Conservation (phyloP, 2,113 vertebrate species). For the Parus major region DNA sequence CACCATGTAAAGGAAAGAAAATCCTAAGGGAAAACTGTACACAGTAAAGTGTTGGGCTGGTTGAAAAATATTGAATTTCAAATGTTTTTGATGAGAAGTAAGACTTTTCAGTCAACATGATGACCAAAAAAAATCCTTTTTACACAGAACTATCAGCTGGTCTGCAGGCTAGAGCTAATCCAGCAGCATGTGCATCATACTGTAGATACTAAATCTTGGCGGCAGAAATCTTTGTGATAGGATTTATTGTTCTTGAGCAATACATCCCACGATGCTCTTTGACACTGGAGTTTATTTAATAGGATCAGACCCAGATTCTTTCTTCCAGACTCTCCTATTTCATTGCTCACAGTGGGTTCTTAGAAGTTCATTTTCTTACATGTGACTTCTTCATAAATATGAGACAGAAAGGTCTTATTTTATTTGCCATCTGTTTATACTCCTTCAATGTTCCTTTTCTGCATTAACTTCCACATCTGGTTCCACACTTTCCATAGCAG, state of each 20-base stretch:
- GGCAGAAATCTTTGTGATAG: not conserved
- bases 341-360: constrained; percentile 54
- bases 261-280: constrained; percentile 25
- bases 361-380: constrained; percentile 58
- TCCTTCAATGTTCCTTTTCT: constrained; percentile 10
- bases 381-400: constrained; percentile 52
- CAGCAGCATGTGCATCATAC: not conserved
- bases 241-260: constrained; percentile 53
- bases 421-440: constrained; percentile 58
- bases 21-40: not conserved
- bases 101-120: not conserved
- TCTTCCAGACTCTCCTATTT: constrained; percentile 56
- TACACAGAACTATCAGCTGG: not conserved
- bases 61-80: not conserved
- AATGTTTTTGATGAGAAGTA: not conserved
- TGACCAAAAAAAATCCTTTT: not conserved
- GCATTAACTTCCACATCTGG: constrained; percentile 53
- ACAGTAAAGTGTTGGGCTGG: not conserved
- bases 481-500: constrained; percentile 1
- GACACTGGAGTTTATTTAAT: constrained; percentile 48
- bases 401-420: constrained; percentile 55
- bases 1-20: not conserved
- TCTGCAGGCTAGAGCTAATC: not conserved
- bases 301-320: constrained; percentile 29
- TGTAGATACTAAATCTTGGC: constrained; percentile 14